Conservation (phyloP, 2,113 vertebrate species). For the Sinocyclocheilus anophthalmus region DNA sequence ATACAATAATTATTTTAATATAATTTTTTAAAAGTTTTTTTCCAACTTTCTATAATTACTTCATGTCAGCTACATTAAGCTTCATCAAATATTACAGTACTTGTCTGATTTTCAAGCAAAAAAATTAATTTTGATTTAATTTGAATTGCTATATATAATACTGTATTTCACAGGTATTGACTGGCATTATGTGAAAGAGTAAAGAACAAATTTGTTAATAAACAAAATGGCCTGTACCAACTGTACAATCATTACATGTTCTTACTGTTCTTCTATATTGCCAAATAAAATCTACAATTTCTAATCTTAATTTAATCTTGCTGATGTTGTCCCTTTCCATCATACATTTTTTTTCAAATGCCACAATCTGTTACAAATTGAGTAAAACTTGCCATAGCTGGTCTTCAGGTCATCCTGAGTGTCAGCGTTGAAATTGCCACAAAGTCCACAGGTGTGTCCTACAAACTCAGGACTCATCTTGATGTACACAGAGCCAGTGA, state of each 20-base stretch:
- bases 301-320: not conserved
- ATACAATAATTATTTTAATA: not conserved
- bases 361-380: not conserved
- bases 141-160: not conserved
- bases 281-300: not conserved
- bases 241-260: not conserved
- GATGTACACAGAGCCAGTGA: slow-evolving; percentile 84
- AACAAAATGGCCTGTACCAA: not conserved
- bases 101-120: not conserved
- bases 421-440: slow-evolving; percentile 93
- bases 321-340: not conserved
- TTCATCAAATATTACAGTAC: not conserved
- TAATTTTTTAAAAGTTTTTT: no score
- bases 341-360: not conserved
- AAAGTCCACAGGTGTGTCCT: slow-evolving; percentile 87
- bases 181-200: not conserved
- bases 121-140: not conserved
- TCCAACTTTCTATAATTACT: not conserved
- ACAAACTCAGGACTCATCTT: slow-evolving; percentile 92
- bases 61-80: not conserved
- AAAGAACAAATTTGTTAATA: not conserved
- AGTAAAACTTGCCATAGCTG: slow-evolving; percentile 82
- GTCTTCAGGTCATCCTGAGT: slow-evolving; percentile 90
- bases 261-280: not conserved
- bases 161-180: not conserved